Base-by-base conservation (phyloP, 2,113 vertebrate species). In the Amphiprion percula region DNA sequence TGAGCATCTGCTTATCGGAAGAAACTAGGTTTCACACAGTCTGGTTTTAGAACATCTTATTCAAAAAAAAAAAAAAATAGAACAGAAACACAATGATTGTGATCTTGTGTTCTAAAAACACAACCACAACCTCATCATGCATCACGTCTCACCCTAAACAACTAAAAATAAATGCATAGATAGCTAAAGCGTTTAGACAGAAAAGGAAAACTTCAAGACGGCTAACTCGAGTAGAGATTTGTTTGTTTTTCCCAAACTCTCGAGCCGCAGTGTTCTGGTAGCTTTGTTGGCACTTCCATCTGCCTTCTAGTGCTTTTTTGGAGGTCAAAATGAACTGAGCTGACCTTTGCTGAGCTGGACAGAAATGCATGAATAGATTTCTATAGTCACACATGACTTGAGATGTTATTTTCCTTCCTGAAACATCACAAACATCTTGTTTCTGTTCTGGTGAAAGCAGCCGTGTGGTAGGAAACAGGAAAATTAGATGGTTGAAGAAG, bases 301-400 rank as follows among this genome's bases (percentile, higher is more conserved):
- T 8, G 44, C 63, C 58, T 60, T 65, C 28, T 53, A 53, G 15
- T 55, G 50, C 53, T 30, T 24, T 37, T 37, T n/a, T 53, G 66
- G 55, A 87, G 63, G 79, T 79, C 59, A 75, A 59, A 75, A 79
- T 59, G 71, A 80, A 72, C 64, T 84, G 39, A 19, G 30, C 28
- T 83, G 80, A 72, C 66, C 75, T 81, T 55, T 83, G 66, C 54
- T 74, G 60, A 81, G 77, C 75, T 59, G 65, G 33, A 10, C 33
- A 37, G 33, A 75, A 77, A 83, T 74, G 79, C 70, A 77, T 75
- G 72, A 86, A 83, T 73, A 89, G 58, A 85, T 85, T 60, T 86
- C 47, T 80, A 58, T 59, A 80, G 67, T 68, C 79, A 89, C 61
- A 82, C 81, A 58, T 16, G 39, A 64, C 39, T 68, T 63, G 59